A percentile compares a stretch with the other conserved stretches of the same genome.
Conservation (phyloP, 2,888 invertebrate genomes). For the Drosophila austrosaltans region DNA sequence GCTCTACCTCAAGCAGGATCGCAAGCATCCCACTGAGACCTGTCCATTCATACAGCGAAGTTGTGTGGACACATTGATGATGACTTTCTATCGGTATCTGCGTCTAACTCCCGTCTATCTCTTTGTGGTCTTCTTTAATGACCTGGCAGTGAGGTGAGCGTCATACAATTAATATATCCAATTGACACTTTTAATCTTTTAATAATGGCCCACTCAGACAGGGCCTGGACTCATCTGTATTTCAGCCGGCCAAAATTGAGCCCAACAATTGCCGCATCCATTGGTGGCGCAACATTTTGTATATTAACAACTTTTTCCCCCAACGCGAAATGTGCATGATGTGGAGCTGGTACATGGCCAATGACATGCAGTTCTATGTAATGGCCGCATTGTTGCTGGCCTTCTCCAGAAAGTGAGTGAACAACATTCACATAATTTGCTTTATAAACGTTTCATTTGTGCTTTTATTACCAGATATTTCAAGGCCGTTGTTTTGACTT, state of each 20-base stretch:
- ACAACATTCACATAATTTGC: conserved; percentile 28
- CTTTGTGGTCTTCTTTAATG: conserved; percentile 90
- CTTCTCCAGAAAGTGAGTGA: conserved; percentile 87
- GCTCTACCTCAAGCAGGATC: conserved; percentile 87
- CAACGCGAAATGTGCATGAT: conserved; percentile 91
- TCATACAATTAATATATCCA: neutral
- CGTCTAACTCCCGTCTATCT: conserved; percentile 93
- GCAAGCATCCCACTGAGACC: conserved; percentile 80
- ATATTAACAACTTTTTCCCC: conserved; percentile 91
- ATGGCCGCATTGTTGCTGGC: conserved; percentile 87
- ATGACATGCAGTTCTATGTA: conserved; percentile 91
- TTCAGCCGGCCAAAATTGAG: conserved; percentile 87
- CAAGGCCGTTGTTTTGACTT: conserved; percentile 86
- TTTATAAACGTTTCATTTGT: too few relatives aligned
- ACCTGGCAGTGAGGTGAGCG: conserved; percentile 85
- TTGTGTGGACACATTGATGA: conserved; percentile 65
- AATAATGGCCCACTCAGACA: conserved; percentile 84
- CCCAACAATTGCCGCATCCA: conserved; percentile 90
- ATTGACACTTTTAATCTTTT: too few relatives aligned
- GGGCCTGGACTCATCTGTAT: conserved; percentile 89
- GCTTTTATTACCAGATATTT: conserved; percentile 85
- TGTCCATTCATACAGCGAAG: conserved; percentile 65
- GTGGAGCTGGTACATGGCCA: conserved; percentile 93
- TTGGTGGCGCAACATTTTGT: conserved; percentile 94
- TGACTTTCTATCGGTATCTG: conserved; percentile 87